Base-by-base conservation (phyloP, 1,140 invertebrate genomes). In the Cyrtorhinus lividipennis region DNA sequence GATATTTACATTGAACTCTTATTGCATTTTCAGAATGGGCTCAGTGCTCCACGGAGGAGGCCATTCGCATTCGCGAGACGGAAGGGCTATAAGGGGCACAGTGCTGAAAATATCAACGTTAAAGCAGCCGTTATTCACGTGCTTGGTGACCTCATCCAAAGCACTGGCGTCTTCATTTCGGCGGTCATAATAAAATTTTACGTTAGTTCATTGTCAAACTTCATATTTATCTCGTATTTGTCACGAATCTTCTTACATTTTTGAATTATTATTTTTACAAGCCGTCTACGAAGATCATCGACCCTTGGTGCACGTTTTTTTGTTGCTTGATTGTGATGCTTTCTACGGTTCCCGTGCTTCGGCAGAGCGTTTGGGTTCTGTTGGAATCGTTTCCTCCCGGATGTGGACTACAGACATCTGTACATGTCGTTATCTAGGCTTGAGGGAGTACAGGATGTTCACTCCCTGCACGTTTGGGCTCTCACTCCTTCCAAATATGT, bases 101-200 rank as follows among this genome's bases (percentile, higher is more conserved):
- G 46, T 27, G 57, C 27, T 18, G 44, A 73, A 68, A 94, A 92
- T 71, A 86, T 95, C 62, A 94, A 93, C 72, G 80, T 95, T 0
- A 77, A 89, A 45, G 92, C 92, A 0, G 92, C 92, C 0, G 84
- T 92, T 66, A 90, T 95, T 66, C 92, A 95, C 73, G 90, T 95
- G 20, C 77, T 95, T 60, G 92, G 92, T 0, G 92, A 95, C 76
- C 79, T 95, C 48, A 81, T 95, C 61, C 92, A 95, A 74, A 92
- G 87, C 73, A 74, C 91, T 60, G 91, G 91, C 0, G 90, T 94
- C 15, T 79, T 94, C 66, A 75, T 90, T 30, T 88, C 91, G 12
- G 86, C 90, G 2, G 69, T 92, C 27, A 77, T 92, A 59, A 92
- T 93, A 62, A 89, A 88, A 73, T 83, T 88, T 71, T 83, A 81